These are phyloP conservation scores for Lithobates pipiens DNA, from an alignment of 2,797 vertebrate genomes.

Conservation along the genomic window DNA sequence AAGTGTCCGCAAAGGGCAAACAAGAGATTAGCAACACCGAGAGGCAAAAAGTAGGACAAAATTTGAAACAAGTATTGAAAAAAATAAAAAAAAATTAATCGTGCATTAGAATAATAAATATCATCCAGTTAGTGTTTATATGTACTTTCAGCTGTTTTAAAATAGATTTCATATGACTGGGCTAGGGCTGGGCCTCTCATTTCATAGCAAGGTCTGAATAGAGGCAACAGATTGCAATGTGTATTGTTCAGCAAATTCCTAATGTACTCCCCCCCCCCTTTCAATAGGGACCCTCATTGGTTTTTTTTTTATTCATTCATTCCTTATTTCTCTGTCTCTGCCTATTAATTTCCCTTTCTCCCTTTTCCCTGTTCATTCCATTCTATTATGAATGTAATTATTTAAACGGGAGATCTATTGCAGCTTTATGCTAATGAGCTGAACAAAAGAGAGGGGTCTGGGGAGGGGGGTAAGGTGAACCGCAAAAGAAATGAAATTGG, in stretches of 20 bases:
- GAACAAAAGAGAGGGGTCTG: slow-evolving; percentile 84
- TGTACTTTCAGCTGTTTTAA: background rate
- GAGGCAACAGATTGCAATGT: slow-evolving; percentile 67
- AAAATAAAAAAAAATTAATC: too few relatives aligned
- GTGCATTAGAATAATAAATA: too few relatives aligned
- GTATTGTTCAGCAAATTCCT: slow-evolving; percentile 64
- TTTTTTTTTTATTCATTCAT: slow-evolving; percentile 22
- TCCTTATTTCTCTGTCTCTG: slow-evolving; percentile 41
- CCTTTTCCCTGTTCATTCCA: slow-evolving; percentile 50
- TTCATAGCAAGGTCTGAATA: slow-evolving; percentile 36
- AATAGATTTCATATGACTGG: background rate
- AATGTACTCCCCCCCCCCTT: slow-evolving; percentile 54
- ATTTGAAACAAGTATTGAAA: too few relatives aligned
- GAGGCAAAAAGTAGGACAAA: background rate
- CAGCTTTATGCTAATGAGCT: slow-evolving; percentile 94
- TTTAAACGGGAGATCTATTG: slow-evolving; percentile 88
- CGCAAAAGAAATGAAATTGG: slow-evolving; percentile 68
- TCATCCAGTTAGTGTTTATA: too few relatives aligned
- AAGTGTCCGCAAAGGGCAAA: background rate
- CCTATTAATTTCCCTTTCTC: slow-evolving; percentile 46
- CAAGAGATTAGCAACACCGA: background rate
- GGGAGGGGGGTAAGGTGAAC: slow-evolving; percentile 75
- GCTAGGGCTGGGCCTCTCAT: slow-evolving; percentile 42
- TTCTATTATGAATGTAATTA: slow-evolving; percentile 83
- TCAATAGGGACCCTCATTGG: slow-evolving; percentile 9